These are phyloP conservation scores for Zygogramma bicolorata DNA, from an alignment of 2,888 invertebrate species.

Conservation along the genomic window DNA sequence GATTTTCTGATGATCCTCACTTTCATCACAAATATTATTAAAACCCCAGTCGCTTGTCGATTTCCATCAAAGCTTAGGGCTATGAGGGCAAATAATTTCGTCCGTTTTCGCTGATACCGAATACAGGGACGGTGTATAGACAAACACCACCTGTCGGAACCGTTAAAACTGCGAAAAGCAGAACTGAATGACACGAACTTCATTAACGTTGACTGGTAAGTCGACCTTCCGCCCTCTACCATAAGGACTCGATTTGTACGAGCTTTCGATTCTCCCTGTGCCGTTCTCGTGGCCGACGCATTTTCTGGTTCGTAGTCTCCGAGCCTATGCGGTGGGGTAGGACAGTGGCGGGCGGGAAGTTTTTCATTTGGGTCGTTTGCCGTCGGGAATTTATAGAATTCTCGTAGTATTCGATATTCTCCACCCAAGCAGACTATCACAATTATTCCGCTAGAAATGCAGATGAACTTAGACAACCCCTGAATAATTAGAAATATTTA, in stretches of 20 bases:
- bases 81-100: neutral
- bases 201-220: neutral
- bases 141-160: constrained; percentile 38
- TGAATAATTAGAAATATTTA: no score
- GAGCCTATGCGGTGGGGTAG: constrained; percentile 11
- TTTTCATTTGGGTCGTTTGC: neutral
- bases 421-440: no score
- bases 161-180: constrained; percentile 18
- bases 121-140: constrained; percentile 12
- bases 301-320: constrained; percentile 1
- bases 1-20: no score
- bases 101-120: constrained; percentile 1
- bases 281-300: neutral
- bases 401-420: no score
- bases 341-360: constrained; percentile 6
- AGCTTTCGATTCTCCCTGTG: neutral
- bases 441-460: no score
- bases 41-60: neutral
- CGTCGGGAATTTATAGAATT: no score
- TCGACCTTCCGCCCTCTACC: neutral
- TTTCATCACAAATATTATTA: no score
- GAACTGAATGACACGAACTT: constrained; percentile 9
- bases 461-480: no score
- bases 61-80: neutral
- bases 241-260: constrained; percentile 7